phyloP scores from a whole-genome alignment of 2,888 invertebrate species.

The Cerastis rubricosa region DNA sequence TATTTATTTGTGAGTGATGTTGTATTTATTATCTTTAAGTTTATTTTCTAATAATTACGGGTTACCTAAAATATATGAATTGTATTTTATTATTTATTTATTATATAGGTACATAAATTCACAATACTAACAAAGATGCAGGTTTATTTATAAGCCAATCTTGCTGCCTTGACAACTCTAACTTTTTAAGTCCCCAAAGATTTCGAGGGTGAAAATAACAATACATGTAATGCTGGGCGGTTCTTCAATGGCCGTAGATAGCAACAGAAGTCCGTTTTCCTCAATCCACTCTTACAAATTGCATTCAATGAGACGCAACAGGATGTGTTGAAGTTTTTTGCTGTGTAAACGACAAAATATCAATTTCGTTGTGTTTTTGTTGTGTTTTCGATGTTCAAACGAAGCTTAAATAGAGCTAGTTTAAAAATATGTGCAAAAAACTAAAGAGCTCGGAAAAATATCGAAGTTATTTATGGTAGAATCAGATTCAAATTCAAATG shows the following conservation, averaged over 20 bases:
- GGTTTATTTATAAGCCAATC: background rate
- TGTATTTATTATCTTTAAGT: no score
- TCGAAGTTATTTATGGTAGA: background rate
- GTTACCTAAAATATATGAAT: no score
- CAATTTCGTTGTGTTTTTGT: background rate
- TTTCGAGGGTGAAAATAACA: slow-evolving; percentile 28
- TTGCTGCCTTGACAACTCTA: background rate
- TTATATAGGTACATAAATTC: background rate
- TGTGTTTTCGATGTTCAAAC: background rate
- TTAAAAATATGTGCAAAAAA: background rate
- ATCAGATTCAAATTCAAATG: no score
- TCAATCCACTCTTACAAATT: slow-evolving; percentile 57
- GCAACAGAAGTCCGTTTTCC: slow-evolving; percentile 45
- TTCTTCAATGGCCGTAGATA: slow-evolving; percentile 9
- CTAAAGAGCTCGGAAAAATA: background rate
- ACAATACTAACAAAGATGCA: background rate
- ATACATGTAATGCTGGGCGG: slow-evolving; percentile 24
- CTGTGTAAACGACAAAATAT: slow-evolving; percentile 33
- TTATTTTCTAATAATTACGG: no score
- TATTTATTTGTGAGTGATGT: no score
- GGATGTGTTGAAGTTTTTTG: slow-evolving; percentile 3
- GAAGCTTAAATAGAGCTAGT: background rate
- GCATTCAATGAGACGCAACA: slow-evolving; percentile 57
- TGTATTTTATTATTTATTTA: no score
- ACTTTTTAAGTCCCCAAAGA: slow-evolving; percentile 4